Evolutionary conservation across 2,113 vertebrate species (phyloP), one percentile per base, ranked within the genome.

Genomic region (Marmota flaviventris): DNA sequence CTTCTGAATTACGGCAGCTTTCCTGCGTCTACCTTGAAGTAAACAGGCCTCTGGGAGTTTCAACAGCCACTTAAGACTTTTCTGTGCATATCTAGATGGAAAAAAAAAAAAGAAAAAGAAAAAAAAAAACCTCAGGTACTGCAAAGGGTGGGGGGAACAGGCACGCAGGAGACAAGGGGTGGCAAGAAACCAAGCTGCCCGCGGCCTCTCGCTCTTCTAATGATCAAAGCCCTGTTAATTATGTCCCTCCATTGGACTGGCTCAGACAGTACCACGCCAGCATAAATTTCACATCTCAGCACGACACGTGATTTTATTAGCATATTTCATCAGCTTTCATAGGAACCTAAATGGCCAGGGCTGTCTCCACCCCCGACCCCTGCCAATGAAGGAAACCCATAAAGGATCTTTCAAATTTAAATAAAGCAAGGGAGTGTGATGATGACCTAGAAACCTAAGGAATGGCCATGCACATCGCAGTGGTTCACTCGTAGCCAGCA

Each of bases 341-440:
- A 92, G 83, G 94, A 97, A 95, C 77, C 90, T 89, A 97, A 92
- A 83, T 95, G 98, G 98, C 97, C 85, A 18, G 81, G 91, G 93
- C 90, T 14, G 94, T 9, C 8, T 12, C 18, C 53, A 39, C 37
- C 63, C 65, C 20, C 37, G 37, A 24, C 24, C 70, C 45, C 51
- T 1, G 58, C 73, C 96, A 98, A 98, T 97, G 98, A 98, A 98
- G n/a, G 70, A 79, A 96, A 90, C 69, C 42, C 78, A 94, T 83
- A 90, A 89, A 96, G 92, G 91, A 91, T 94, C 98, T 97, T 96
- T 97, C 92, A 95, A 98, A 98, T 98, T 97, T 98, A 98, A 98
- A 98, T 96, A 98, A 98, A 97, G 94, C 95, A 97, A 92, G 96
- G 96, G 98, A 95, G 73, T 89, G 78, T 95, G 94, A 96, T 92